Evolutionary conservation across 2,113 vertebrate species (phyloP).

Genomic region (Cottus gobio): DNA sequence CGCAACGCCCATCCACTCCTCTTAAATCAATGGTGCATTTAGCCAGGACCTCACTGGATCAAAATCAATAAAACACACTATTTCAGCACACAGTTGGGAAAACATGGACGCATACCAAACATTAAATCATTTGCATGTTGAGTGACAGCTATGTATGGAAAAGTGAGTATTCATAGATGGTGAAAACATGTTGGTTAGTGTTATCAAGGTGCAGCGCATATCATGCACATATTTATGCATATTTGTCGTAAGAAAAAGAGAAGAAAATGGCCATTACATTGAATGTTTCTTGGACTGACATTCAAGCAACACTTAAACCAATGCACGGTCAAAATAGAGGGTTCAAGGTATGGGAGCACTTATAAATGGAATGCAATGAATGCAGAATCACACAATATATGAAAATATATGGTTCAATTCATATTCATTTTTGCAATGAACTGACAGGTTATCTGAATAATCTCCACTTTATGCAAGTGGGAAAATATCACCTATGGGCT

Average conservation of each 20-base stretch:
- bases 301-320: slow-evolving; percentile 7
- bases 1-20: slow-evolving; percentile 61
- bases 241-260: neutral
- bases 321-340: slow-evolving; percentile 9
- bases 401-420: slow-evolving; percentile 68
- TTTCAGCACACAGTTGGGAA: slow-evolving; percentile 55
- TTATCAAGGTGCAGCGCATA: slow-evolving; percentile 7
- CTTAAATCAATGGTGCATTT: slow-evolving; percentile 74
- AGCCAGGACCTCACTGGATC: slow-evolving; percentile 53
- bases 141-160: slow-evolving; percentile 36
- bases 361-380: slow-evolving; percentile 40
- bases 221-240: slow-evolving; percentile 11
- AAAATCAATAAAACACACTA: slow-evolving; percentile 74
- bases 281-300: slow-evolving; percentile 27
- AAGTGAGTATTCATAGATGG: slow-evolving; percentile 38
- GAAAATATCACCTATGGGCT: slow-evolving; percentile 62
- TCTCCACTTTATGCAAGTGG: slow-evolving; percentile 69
- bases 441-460: slow-evolving; percentile 73
- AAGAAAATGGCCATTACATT: slow-evolving; percentile 4
- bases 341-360: slow-evolving; percentile 7
- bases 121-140: slow-evolving; percentile 66
- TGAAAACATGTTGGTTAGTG: slow-evolving; percentile 21
- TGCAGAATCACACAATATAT: slow-evolving; percentile 56
- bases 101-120: slow-evolving; percentile 59
- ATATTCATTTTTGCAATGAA: slow-evolving; percentile 64